Evolutionary conservation across 2,113 vertebrate species (phyloP), one percentile per base, ranked within the genome.

Genomic region (Lutjanus erythropterus): DNA sequence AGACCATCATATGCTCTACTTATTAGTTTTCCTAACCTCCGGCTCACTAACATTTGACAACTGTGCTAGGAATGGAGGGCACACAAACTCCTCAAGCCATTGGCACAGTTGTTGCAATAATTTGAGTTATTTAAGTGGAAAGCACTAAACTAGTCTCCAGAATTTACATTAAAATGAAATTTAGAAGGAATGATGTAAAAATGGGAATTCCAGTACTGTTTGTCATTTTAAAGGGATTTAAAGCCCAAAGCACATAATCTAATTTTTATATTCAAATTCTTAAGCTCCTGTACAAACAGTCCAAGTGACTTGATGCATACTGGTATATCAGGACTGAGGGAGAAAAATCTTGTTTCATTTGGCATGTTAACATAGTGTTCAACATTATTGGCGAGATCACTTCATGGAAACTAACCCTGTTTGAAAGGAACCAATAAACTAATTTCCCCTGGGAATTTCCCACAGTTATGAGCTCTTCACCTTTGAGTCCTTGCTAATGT

Each of bases 1-100:
- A 85, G 53, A 84, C 69, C 37, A 62, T 75, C 44, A 31, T 75
- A 47, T 86, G 83, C 75, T 86, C 68, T 25, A 68, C 50, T 84
- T 86, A 86, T 86, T 83, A 81, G 64, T 80, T 89, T 90, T 83
- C 73, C 84, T 80, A 71, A 88, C 77, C 87, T 79, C 71, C 37
- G 29, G 82, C 88, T 75, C 70, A 62, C 44, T 64, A 65, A 73
- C 72, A 69, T 67, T 50, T 0, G 14, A 42, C 53, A 64, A 80
- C 18, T 61, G 58, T 7, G 23, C 23, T 25, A 42, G 21, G 29
- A 73, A 75, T 39, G 42, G 53, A 75, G 49, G 25, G 70, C 74
- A 44, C n/a, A 49, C 39, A 55, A n/a, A 27, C 46, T 72, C 39
- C 12, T 39, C 5, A 0, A 71, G 68, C 33, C 50, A 29, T 47